A percentile compares a stretch with the other conserved stretches of the same genome.
Evolutionary conservation across 2,888 invertebrate genomes (phyloP).

Genomic region (Capitulum mitella): DNA sequence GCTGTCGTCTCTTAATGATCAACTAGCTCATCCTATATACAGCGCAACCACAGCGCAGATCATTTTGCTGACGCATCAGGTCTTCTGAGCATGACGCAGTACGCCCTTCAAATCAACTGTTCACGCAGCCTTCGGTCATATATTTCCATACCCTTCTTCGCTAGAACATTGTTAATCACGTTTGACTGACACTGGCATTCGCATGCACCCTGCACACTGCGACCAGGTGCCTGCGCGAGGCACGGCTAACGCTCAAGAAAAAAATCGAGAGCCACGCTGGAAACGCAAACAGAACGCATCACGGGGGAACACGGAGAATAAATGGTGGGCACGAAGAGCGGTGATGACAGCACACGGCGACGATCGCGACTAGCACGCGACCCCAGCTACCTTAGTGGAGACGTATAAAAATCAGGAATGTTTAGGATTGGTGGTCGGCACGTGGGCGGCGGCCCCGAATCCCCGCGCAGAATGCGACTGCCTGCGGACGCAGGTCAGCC

Average conservation of each 20-base stretch:
- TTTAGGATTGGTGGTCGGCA: background rate
- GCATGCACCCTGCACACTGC: background rate
- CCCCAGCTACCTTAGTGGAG: background rate
- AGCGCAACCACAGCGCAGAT: too few relatives aligned
- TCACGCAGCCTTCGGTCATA: background rate
- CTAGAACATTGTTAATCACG: conserved; percentile 11
- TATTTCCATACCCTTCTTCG: background rate
- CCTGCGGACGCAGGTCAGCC: too few relatives aligned
- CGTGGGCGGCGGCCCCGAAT: background rate
- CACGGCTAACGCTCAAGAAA: background rate
- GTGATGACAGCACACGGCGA: background rate
- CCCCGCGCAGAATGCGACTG: too few relatives aligned
- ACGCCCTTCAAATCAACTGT: too few relatives aligned
- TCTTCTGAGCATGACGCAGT: too few relatives aligned
- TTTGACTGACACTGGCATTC: conserved; percentile 4
- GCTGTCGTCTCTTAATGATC: too few relatives aligned
- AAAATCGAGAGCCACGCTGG: background rate
- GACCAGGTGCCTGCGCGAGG: background rate
- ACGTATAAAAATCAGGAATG: conserved; percentile 16
- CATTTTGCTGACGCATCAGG: too few relatives aligned
- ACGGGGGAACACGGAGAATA: conserved; percentile 3
- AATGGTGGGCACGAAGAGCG: background rate
- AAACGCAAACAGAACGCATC: conserved; percentile 16
- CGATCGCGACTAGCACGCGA: background rate
- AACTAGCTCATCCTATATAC: too few relatives aligned